Base-by-base conservation (phyloP, 2,113 vertebrate species). In the Mirza zaza region DNA sequence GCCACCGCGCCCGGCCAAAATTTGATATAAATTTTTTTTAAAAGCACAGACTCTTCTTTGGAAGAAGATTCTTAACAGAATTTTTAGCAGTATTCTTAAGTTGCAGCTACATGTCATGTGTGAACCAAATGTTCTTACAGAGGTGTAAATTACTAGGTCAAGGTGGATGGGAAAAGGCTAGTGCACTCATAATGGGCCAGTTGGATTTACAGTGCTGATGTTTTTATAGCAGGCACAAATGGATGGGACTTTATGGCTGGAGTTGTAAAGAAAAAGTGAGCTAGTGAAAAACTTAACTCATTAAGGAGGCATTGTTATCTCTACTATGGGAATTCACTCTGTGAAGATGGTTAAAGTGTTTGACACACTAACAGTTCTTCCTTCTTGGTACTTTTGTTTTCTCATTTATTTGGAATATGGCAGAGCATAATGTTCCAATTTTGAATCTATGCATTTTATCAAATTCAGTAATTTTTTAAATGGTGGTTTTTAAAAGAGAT, bases 331-430 rank as follows among this genome's bases (percentile, higher is more conserved):
- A 89, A 73, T 92, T 70, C 42, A 84, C 17, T 80, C 45, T 81
- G 48, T 84, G 45, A 70, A 55, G 25, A 55, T 92, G 52, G n/a
- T 55, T 92, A 15, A 84, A 50, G 84, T 85, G 92, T 96, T 94
- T 57, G n/a, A 83, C 14, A 87, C 11, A 5, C 27, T 73, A 65
- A 67, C 68, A 77, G 93, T 67, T 96, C 34, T 87, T 89, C 27
- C 45, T 32, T 87, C 79, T 91, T 90, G 36, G 15, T 89, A 61
- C 36, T 96, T 94, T 50, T 95, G 70, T 90, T 87, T 93, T 79
- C 25, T 92, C 29, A 68, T 80, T 90, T 96, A 87, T 96, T 96
- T 96, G 93, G 84, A 93, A 67, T 86, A 79, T 81, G 67, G 2
- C 25, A 45, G 67, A 76, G 27, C 27, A 75, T 90, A 42, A 55